Conservation (phyloP, 64 coral and sea anemone genomes). For the Montipora foliosa region DNA sequence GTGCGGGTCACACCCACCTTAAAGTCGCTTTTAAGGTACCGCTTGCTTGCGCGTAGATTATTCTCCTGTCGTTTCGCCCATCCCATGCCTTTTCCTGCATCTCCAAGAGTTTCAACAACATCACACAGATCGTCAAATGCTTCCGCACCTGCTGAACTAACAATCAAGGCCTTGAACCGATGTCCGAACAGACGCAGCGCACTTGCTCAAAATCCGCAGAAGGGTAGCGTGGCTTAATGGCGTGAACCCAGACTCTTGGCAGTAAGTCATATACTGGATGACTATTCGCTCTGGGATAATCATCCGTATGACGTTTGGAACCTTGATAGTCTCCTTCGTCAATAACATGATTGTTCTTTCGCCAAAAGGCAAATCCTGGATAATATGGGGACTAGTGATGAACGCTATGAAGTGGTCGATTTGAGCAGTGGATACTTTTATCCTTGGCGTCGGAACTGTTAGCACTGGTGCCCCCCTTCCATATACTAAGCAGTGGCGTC, state of each 20-base stretch:
- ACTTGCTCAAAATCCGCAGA: conserved; percentile 29
- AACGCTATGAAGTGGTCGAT: conserved; percentile 50
- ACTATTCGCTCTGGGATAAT: conserved; percentile 41
- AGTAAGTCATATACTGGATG: conserved; percentile 21
- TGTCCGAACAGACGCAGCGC: conserved; percentile 47
- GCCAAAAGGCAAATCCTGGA: conserved; percentile 63
- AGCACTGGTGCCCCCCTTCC: conserved; percentile 29
- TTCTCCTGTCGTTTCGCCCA: conserved; percentile 33
- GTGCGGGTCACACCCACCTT: conserved; percentile 44
- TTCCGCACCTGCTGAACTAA: no score
- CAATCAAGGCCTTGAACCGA: conserved; percentile 59
- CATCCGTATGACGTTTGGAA: conserved; percentile 64
- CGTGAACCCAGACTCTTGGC: conserved; percentile 37
- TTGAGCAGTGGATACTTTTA: conserved; percentile 24
- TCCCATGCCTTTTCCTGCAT: conserved; percentile 31
- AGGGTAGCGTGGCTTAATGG: conserved; percentile 52
- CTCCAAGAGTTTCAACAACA: neutral
- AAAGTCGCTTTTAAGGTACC: conserved; percentile 61
- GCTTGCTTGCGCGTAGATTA: conserved; percentile 44
- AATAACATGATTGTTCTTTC: conserved; percentile 46
- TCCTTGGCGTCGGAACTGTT: conserved; percentile 26
- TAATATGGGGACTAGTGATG: conserved; percentile 60
- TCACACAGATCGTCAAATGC: no score
- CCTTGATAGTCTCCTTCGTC: conserved; percentile 43
- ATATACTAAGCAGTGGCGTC: conserved; percentile 39